Base-by-base conservation (phyloP, 2,113 vertebrate species). In the Planiliza haematocheilus region DNA sequence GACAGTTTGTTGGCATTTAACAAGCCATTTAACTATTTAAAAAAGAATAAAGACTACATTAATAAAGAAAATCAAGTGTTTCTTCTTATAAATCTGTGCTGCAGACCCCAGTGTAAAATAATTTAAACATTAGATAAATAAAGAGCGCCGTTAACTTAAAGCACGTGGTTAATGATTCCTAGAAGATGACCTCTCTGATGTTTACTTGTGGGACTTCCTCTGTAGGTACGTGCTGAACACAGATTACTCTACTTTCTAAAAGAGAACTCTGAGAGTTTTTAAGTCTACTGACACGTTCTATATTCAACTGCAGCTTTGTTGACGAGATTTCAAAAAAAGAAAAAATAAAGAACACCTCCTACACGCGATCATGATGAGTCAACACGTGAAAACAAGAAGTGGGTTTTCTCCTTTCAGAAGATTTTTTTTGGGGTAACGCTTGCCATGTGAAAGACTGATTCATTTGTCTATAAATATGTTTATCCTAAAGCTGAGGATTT, bases 91-190 rank as follows among this genome's bases (percentile, higher is more conserved):
- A 30, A 30, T 30, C 24, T 2, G 24, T 30, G n/a, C 24, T 30
- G 24, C 24, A 30, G 24, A 5, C 3, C 24, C 5, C 24, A 30
- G 24, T 30, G 24, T 5, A 30, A 5, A 5, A 30, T 30, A 5
- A 30, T 30, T 30, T 30, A 30, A 30, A 30, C 24, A 30, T n/a
- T n/a, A n/a, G 5, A 30, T 30, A 30, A 30, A 30, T 30, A 30
- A 30, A 30, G 5, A 30, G 24, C 24, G 5, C 24, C 24, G 24
- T 30, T 30, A 2, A 30, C 24, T 30, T 51, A 13, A 43, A 46
- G 36, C 48, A 24, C 10, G 17, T 13, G 16, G 74, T 82, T 75
- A 85, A 79, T 82, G 63, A 75, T 81, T 78, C 1, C 14, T 2
- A 34, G 13, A n/a, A 30, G 24, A 30, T 30, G 24, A 30, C 24